Conservation (phyloP, 2,888 invertebrate species). For the Deilephila elpenor region DNA sequence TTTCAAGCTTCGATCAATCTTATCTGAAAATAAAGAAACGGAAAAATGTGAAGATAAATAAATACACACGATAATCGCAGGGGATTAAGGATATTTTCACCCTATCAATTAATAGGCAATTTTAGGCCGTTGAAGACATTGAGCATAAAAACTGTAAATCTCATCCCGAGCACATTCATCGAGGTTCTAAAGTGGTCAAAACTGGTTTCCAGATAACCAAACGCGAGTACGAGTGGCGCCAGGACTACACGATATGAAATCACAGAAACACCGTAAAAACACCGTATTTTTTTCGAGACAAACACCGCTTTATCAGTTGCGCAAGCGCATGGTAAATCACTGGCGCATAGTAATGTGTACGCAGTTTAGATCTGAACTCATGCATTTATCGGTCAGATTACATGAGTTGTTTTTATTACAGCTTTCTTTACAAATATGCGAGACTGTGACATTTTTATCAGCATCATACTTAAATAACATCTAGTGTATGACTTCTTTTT, state of each 20-base stretch:
- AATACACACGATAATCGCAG: no score
- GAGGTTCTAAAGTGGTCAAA: background rate
- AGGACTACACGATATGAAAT: slow-evolving; percentile 6
- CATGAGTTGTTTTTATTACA: slow-evolving; percentile 7
- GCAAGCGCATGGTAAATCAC: slow-evolving; percentile 20
- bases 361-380: slow-evolving; percentile 23
- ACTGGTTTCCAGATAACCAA: slow-evolving; percentile 7
- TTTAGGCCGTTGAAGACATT: no score
- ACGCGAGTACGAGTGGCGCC: slow-evolving; percentile 7
- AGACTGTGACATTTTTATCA: background rate
- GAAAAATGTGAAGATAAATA: no score
- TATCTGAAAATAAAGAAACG: no score
- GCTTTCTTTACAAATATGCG: slow-evolving; percentile 18
- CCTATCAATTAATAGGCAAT: no score
- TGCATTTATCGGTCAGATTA: slow-evolving; percentile 23
- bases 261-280: slow-evolving; percentile 14
- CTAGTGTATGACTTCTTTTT: no score
- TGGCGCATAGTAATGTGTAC: slow-evolving; percentile 17
- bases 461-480: background rate
- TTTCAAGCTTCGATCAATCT: no score
- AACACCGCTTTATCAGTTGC: slow-evolving; percentile 21
- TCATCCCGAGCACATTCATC: background rate
- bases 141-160: background rate
- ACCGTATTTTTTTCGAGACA: slow-evolving; percentile 4
- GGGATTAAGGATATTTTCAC: no score